A percentile compares a stretch with the other conserved stretches of the same genome.
These are phyloP conservation scores for Macrotus californicus DNA, from an alignment of 2,113 vertebrate genomes.

Conservation along the genomic window DNA sequence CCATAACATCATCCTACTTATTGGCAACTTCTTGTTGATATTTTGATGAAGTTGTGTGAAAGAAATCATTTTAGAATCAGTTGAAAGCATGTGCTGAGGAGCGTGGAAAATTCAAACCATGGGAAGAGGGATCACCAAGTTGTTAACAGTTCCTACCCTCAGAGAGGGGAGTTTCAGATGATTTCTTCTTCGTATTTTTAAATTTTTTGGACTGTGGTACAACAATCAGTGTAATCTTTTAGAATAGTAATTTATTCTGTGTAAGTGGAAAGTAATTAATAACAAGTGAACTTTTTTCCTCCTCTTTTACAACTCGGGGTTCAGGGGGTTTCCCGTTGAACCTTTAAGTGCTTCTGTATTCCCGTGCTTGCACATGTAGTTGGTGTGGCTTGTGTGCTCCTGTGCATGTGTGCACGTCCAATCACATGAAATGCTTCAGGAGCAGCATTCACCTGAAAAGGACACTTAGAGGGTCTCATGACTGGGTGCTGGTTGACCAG, in stretches of 20 bases:
- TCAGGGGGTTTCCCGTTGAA: background rate
- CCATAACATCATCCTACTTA: background rate
- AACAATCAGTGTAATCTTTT: background rate
- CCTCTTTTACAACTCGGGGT: background rate
- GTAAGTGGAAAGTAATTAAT: background rate
- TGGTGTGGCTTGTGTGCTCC: background rate
- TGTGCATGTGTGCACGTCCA: too few relatives aligned
- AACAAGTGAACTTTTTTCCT: background rate
- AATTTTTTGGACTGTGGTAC: background rate
- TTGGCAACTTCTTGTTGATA: background rate
- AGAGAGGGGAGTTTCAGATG: background rate
- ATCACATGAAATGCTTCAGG: background rate
- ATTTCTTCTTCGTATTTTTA: background rate
- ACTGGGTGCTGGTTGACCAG: fast-evolving
- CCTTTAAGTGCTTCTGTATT: background rate
- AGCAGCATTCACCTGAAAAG: background rate
- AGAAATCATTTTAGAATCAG: background rate
- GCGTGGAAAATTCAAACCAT: background rate
- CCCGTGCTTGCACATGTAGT: background rate
- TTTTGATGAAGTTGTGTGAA: background rate
- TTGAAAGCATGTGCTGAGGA: background rate
- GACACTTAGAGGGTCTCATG: background rate
- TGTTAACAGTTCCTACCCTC: background rate
- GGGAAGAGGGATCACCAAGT: background rate
- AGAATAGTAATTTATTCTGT: background rate